Conservation (phyloP, 2,797 vertebrate genomes). For the Siniperca obscura region DNA sequence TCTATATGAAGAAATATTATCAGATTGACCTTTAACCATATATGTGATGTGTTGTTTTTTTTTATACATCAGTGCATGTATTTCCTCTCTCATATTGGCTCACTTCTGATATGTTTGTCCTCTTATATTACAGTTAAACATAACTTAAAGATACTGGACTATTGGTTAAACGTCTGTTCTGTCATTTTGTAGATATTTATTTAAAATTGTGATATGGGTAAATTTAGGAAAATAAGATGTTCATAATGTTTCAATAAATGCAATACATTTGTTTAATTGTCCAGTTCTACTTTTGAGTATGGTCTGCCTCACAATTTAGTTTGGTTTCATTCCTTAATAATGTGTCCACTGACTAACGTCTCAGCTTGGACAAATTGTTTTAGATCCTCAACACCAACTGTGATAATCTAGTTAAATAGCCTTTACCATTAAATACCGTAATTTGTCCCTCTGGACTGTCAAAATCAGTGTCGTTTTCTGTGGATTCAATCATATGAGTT, state of each 20-base stretch:
- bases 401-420: slow-evolving; percentile 45
- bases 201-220: not conserved
- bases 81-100: not conserved
- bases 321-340: slow-evolving; percentile 44
- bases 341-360: slow-evolving; percentile 34
- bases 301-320: slow-evolving; percentile 7
- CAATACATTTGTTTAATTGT: not conserved
- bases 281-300: not conserved
- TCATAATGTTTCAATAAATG: slow-evolving; percentile 6
- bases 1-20: not conserved
- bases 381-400: slow-evolving; percentile 28
- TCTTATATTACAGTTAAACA: not conserved
- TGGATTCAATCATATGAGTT: slow-evolving; percentile 15
- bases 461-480: slow-evolving; percentile 32
- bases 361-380: slow-evolving; percentile 34
- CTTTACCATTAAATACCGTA: slow-evolving; percentile 36
- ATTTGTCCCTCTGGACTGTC: slow-evolving; percentile 37
- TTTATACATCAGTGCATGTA: not conserved
- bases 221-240: not conserved
- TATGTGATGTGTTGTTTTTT: not conserved
- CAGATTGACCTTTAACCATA: not conserved
- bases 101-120: not conserved
- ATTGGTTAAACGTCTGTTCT: not conserved
- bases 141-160: not conserved
- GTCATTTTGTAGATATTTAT: not conserved